Base-by-base conservation (phyloP, 2,113 vertebrate genomes). In the Rana temporaria region DNA sequence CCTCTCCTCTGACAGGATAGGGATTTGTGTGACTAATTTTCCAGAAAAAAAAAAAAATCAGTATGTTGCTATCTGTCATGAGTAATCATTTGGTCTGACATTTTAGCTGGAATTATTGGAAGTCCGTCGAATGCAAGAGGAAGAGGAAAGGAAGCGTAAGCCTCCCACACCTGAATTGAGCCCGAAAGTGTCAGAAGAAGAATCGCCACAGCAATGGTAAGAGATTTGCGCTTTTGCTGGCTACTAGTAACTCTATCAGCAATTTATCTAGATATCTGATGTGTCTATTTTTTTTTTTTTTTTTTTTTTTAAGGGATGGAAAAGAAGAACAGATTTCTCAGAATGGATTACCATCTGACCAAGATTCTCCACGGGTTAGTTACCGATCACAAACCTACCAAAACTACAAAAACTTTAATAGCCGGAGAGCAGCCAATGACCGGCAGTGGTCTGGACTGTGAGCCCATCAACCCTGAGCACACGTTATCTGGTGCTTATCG, bases 301-400 rank as follows among this genome's bases (percentile, higher is more conserved):
- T 86, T 55, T 86, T 74, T 88, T 60, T 76, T 82, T 26, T 84
- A 87, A 95, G 95, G 93, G 93, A 94, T 56, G 88, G 92, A 83
- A 94, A 94, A 93, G 83, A 84, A 85, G 95, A 97, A 79, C 94
- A 93, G 66, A 85, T 95, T 86, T 92, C 91, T 84, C 97, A 97
- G 76, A 98, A 97, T 4, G 97, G 97, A 85, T 93, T 96, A 84
- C 91, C 94, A 0, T 95, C 95, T 30, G 96, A 98, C 86, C 96
- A 98, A 92, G 96, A 98, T 84, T 97, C 96, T 86, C 96, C 96
- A 89, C 93, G 91, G 96, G 97, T 99, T 94, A 95, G 97, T 98
- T 98, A 97, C 90, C 96, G 97, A 90, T 98, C 97, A 84, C 96
- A 95, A 90, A 96, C 95, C 93, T 98, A 98, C 96, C 96, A 97